Evolutionary conservation across 1,140 invertebrate genomes (phyloP).

Genomic region (Cydia fagiglandana): DNA sequence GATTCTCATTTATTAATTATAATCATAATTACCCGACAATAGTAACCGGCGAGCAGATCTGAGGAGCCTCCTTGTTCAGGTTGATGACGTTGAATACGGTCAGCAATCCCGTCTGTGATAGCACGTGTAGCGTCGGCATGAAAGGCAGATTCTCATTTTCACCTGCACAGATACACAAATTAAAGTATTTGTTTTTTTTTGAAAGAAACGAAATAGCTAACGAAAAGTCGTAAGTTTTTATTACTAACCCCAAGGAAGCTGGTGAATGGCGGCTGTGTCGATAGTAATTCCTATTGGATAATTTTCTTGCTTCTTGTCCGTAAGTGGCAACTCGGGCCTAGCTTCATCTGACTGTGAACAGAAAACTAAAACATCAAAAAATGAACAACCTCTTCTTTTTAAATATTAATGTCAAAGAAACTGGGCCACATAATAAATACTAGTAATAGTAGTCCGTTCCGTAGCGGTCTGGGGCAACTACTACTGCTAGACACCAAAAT

Average conservation of each 20-base stretch:
- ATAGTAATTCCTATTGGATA: conserved; percentile 85
- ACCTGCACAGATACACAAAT: conserved; percentile 59
- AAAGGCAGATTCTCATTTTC: conserved; percentile 80
- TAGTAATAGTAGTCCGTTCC: no score
- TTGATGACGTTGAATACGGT: conserved; percentile 86
- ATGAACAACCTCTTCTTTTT: no score
- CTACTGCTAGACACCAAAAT: no score
- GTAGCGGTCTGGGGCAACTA: no score
- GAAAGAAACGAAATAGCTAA: no score
- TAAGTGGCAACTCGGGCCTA: conserved; percentile 86
- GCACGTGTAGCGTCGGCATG: conserved; percentile 84
- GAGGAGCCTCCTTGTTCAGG: conserved; percentile 73
- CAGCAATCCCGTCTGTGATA: conserved; percentile 86
- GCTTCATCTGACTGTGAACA: conserved; percentile 80
- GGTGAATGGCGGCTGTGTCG: conserved; percentile 82
- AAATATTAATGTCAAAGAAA: no score
- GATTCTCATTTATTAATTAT: conserved; percentile 73
- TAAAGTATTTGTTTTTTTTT: no score
- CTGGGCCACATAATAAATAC: no score
- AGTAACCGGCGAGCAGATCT: conserved; percentile 75
- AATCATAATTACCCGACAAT: conserved; percentile 56
- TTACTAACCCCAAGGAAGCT: conserved; percentile 81
- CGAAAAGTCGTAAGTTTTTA: no score
- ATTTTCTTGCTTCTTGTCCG: conserved; percentile 83
- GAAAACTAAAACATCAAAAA: no score